Evolutionary conservation across 2,113 vertebrate species (phyloP).

Genomic region (Candoia aspera): DNA sequence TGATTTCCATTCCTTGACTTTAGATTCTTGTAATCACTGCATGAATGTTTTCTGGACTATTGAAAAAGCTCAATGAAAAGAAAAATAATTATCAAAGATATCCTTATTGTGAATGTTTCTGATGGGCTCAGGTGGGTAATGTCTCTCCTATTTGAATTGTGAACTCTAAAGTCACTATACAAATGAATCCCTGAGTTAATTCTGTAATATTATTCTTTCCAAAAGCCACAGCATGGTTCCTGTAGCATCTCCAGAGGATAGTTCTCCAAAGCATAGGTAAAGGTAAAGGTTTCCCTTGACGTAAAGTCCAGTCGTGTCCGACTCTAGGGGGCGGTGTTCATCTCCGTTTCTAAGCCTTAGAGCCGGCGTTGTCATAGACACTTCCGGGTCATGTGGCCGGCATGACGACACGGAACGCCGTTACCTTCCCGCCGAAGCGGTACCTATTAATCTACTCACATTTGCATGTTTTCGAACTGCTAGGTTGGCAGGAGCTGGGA

Average conservation of each 20-base stretch:
- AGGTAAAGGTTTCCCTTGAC: no score
- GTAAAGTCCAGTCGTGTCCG: no score
- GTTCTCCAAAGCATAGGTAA: neutral
- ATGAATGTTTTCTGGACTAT: constrained; percentile 54
- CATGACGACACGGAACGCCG: no score
- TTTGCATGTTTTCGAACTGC: no score
- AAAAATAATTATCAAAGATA: constrained; percentile 42
- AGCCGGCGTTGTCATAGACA: no score
- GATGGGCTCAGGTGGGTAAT: neutral
- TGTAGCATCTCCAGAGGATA: neutral
- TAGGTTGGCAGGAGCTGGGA: no score
- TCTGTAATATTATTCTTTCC: neutral
- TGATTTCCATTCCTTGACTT: constrained; percentile 53
- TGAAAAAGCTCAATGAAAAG: constrained; percentile 5
- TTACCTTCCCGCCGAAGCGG: no score
- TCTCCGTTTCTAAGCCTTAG: no score
- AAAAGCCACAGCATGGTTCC: neutral
- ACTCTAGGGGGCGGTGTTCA: no score
- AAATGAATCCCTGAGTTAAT: neutral
- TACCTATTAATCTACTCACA: no score
- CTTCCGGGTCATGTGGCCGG: no score
- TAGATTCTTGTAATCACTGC: constrained; percentile 50
- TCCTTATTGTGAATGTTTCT: constrained; percentile 46
- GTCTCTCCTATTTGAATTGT: neutral
- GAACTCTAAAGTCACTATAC: neutral